These are phyloP conservation scores for Pyrochroa serraticornis DNA, from an alignment of 2,888 invertebrate species.

Conservation along the genomic window DNA sequence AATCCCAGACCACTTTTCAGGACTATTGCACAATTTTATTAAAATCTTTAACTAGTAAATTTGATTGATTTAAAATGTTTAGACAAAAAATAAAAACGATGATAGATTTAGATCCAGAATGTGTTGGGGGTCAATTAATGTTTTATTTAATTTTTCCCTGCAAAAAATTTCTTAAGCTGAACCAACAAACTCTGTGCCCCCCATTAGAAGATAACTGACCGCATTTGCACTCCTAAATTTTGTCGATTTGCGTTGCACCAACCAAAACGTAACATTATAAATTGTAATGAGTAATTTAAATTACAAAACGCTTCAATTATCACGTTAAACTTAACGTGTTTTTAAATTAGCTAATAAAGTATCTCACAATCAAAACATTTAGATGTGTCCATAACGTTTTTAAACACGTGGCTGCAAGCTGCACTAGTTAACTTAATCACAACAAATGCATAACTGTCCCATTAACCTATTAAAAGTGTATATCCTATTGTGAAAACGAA, in stretches of 20 bases:
- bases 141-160: too few relatives aligned
- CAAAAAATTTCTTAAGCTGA: too few relatives aligned
- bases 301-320: conserved; percentile 21
- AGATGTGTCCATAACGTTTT: not conserved
- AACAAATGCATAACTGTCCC: conserved; percentile 21
- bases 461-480: conserved; percentile 19
- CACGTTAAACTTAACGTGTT: conserved; percentile 17
- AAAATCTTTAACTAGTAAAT: too few relatives aligned
- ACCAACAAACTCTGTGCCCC: too few relatives aligned
- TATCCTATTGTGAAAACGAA: conserved; percentile 14
- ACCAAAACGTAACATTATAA: conserved; percentile 10
- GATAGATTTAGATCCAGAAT: too few relatives aligned
- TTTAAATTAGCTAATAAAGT: conserved; percentile 15
- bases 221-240: not conserved
- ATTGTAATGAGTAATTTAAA: conserved; percentile 18
- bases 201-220: not conserved
- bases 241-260: not conserved
- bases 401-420: conserved; percentile 14
- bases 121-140: too few relatives aligned
- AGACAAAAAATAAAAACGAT: too few relatives aligned
- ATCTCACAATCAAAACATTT: not conserved
- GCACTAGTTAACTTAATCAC: conserved; percentile 11
- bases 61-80: too few relatives aligned
- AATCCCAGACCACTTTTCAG: too few relatives aligned
- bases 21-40: too few relatives aligned